phyloP scores from a whole-genome alignment of 2,113 vertebrate species.

The Acinonyx jubatus region DNA sequence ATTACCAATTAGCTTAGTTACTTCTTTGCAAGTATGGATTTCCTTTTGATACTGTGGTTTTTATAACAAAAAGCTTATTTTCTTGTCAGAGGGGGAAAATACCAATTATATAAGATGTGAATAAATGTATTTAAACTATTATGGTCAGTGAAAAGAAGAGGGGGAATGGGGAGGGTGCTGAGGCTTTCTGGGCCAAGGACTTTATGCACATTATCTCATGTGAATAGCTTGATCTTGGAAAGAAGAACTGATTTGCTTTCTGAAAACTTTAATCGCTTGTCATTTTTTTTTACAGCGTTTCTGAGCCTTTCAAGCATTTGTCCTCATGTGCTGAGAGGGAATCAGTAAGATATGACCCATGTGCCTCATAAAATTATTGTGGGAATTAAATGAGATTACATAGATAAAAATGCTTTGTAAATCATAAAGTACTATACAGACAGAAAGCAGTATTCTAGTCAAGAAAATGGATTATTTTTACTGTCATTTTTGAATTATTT shows the following conservation, averaged over 20 bases:
- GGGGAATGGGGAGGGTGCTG: not conserved
- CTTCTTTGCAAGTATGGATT: conserved; percentile 2
- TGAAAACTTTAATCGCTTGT: not conserved
- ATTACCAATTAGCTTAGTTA: conserved; percentile 40
- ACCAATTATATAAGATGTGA: not conserved
- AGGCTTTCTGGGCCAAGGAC: not conserved
- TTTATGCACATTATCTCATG: not conserved
- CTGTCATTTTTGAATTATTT: not conserved
- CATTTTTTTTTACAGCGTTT: not conserved
- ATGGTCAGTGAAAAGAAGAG: not conserved
- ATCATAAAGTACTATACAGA: not conserved
- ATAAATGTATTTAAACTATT: not conserved
- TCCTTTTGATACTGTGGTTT: not conserved
- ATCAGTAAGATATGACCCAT: not conserved
- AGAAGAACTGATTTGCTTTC: not conserved
- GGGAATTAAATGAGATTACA: conserved; percentile 44
- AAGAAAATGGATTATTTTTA: conserved; percentile 8
- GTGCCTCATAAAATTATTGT: not conserved
- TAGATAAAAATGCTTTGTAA: conserved; percentile 9
- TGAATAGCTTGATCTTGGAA: not conserved
- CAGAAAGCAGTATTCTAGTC: not conserved
- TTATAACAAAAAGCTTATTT: conserved; percentile 17
- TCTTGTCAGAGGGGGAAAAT: not conserved
- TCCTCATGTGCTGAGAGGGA: not conserved
- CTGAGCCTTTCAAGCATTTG: not conserved